Conservation (phyloP, 2,888 invertebrate species). For the Amblyteles armatorius region DNA sequence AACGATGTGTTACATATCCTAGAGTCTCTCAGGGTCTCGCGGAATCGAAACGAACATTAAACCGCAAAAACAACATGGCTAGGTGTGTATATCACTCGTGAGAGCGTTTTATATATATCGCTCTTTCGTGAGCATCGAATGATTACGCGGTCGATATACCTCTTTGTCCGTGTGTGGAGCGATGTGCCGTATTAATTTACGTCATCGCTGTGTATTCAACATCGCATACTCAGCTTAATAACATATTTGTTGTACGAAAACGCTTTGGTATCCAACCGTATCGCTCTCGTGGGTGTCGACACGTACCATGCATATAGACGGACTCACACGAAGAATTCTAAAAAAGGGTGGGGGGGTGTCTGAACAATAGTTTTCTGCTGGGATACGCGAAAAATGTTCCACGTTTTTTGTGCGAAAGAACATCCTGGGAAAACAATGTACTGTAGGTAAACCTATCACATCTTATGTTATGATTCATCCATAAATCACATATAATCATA, state of each 20-base stretch:
- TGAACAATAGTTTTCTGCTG: background rate
- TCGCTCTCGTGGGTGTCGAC: background rate
- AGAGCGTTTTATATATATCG: slow-evolving; percentile 2
- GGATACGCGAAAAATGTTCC: background rate
- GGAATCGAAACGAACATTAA: slow-evolving; percentile 39
- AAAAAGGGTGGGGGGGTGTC: background rate
- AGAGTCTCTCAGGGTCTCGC: slow-evolving; percentile 17
- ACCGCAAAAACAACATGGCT: slow-evolving; percentile 19
- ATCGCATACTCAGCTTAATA: slow-evolving; percentile 18
- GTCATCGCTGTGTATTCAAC: slow-evolving; percentile 22
- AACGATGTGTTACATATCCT: background rate
- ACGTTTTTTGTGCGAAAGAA: too few relatives aligned
- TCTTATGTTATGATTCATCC: too few relatives aligned
- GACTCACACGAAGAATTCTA: background rate
- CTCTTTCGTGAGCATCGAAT: slow-evolving; percentile 16
- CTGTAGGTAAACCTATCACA: too few relatives aligned
- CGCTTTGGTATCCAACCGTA: slow-evolving; percentile 20
- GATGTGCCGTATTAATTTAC: slow-evolving; percentile 37
- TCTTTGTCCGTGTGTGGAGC: background rate
- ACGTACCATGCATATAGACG: background rate
- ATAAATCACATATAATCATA: too few relatives aligned
- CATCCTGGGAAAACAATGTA: too few relatives aligned
- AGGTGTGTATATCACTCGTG: slow-evolving; percentile 24
- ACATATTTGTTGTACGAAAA: slow-evolving; percentile 24
- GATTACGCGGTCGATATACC: slow-evolving; percentile 28